Conservation (phyloP, 2,113 vertebrate species). For the Chascanopsetta lugubris region DNA sequence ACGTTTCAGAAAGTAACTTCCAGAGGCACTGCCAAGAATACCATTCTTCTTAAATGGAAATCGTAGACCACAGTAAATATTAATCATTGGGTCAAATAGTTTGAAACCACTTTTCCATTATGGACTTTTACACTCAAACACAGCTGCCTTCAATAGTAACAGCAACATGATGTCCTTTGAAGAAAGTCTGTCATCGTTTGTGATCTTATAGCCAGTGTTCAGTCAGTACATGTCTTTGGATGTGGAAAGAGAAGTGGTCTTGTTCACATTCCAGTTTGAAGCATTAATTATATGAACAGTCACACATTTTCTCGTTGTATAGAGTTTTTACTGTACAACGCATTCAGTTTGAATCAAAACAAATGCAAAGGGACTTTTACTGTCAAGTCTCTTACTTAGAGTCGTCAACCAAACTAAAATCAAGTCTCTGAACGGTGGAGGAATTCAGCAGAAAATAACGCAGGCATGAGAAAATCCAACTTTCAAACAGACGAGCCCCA, state of each 20-base stretch:
- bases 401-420: not conserved
- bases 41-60: no score
- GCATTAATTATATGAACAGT: not conserved
- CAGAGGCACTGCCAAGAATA: not conserved
- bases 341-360: not conserved
- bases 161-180: no score
- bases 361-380: not conserved
- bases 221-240: no score
- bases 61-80: not conserved
- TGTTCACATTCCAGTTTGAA: not conserved
- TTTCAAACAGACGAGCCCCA: not conserved
- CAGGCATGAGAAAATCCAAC: not conserved
- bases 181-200: no score
- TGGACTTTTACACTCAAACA: not conserved
- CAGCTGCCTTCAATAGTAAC: not conserved
- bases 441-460: no score
- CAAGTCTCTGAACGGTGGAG: no score
- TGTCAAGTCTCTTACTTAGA: not conserved
- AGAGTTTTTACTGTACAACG: not conserved
- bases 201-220: no score
- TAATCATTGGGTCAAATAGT: not conserved
- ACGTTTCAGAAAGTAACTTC: no score
- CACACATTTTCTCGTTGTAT: not conserved
- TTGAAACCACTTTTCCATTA: not conserved
- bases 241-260: not conserved